Percentiles rank a stretch among this genome's conserved stretches.
Evolutionary conservation across 2,797 vertebrate genomes (phyloP).

Genomic region (Tiaroga cobitis): DNA sequence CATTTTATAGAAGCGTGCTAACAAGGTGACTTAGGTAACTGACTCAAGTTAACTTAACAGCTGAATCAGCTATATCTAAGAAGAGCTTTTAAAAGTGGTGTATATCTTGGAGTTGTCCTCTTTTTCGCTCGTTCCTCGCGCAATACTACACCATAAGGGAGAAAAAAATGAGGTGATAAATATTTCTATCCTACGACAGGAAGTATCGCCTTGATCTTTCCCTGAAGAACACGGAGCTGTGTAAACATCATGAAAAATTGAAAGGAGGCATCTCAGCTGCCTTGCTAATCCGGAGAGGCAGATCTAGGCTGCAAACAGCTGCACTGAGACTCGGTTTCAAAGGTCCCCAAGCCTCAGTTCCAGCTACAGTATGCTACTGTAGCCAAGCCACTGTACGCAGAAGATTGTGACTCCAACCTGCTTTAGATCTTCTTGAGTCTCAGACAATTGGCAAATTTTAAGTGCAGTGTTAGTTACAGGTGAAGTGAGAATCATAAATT

Average conservation of each 20-base stretch:
- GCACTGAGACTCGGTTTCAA: constrained; percentile 62
- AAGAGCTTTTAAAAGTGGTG: constrained; percentile 30
- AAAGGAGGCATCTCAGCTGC: constrained; percentile 76
- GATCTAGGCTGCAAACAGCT: constrained; percentile 72
- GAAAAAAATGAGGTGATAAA: constrained; percentile 50
- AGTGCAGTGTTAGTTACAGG: constrained; percentile 13
- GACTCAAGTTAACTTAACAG: constrained; percentile 33
- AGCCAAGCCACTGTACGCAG: constrained; percentile 3
- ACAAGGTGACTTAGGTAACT: constrained; percentile 1
- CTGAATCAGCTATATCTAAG: constrained; percentile 18
- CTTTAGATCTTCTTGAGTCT: neutral
- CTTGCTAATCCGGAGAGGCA: constrained; percentile 77
- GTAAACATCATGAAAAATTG: constrained; percentile 87
- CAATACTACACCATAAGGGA: neutral
- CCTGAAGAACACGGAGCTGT: constrained; percentile 78
- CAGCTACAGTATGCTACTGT: neutral
- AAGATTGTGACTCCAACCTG: neutral
- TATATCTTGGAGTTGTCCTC: constrained; percentile 16
- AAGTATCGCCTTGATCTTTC: constrained; percentile 77
- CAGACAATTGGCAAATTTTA: constrained; percentile 27
- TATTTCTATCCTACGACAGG: constrained; percentile 68
- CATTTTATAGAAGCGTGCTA: too few relatives aligned
- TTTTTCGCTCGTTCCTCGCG: neutral
- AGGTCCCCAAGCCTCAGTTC: constrained; percentile 39
- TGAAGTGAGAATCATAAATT: constrained; percentile 13